These are phyloP conservation scores for Atherinosoma microstoma DNA, from an alignment of 2,797 vertebrate genomes.

Conservation along the genomic window DNA sequence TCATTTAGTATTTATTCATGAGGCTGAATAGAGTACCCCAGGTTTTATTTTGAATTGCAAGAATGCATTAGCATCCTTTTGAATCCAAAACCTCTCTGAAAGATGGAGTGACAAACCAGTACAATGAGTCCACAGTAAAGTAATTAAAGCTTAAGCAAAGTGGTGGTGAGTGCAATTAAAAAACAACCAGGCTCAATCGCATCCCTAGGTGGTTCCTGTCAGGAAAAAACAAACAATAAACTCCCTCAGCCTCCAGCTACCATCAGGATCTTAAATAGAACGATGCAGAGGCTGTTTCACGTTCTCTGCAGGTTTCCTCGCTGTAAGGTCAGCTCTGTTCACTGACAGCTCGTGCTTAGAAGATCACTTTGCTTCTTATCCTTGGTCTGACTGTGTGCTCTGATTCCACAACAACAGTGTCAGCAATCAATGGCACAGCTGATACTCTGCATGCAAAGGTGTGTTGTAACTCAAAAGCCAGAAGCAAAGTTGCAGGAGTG, in stretches of 20 bases:
- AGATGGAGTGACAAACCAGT: slow-evolving; percentile 36
- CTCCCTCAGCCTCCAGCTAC: slow-evolving; percentile 22
- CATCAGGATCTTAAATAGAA: slow-evolving; percentile 22
- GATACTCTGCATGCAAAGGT: slow-evolving; percentile 13
- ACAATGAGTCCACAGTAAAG: slow-evolving; percentile 33
- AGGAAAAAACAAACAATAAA: slow-evolving; percentile 48
- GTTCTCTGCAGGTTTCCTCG: slow-evolving; percentile 44
- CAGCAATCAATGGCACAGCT: slow-evolving; percentile 40
- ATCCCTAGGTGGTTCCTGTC: slow-evolving; percentile 39
- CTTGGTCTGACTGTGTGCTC: slow-evolving; percentile 30
- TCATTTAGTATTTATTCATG: slow-evolving; percentile 52
- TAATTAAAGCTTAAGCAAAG: slow-evolving; percentile 43
- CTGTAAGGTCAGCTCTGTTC: slow-evolving; percentile 53
- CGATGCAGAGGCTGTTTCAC: slow-evolving; percentile 29
- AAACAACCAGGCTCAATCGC: slow-evolving; percentile 27
- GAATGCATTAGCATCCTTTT: slow-evolving; percentile 45
- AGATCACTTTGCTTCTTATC: slow-evolving; percentile 37
- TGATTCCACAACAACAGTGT: slow-evolving; percentile 24
- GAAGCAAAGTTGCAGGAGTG: neutral
- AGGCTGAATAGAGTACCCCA: slow-evolving; percentile 13
- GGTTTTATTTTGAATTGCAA: slow-evolving; percentile 21
- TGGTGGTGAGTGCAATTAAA: slow-evolving; percentile 47
- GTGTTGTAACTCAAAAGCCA: slow-evolving; percentile 5
- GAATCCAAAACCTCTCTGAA: slow-evolving; percentile 29
- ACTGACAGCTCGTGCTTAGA: slow-evolving; percentile 50